Conservation (phyloP, 2,888 invertebrate genomes). For the Loripinus fragilis region DNA sequence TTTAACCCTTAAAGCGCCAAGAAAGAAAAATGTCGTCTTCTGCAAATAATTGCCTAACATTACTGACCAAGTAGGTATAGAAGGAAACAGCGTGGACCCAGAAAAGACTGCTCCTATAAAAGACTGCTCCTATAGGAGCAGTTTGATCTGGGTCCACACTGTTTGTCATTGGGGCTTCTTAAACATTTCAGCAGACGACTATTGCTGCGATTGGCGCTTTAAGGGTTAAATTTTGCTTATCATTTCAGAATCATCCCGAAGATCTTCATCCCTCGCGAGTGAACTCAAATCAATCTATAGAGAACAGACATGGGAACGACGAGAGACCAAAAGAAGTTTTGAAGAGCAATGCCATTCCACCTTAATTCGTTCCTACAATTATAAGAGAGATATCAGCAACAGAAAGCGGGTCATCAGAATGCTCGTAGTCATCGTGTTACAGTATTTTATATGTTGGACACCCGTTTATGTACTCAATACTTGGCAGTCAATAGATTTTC, state of each 20-base stretch:
- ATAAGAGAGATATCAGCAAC: slow-evolving; percentile 51
- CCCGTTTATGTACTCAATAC: slow-evolving; percentile 93
- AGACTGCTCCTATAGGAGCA: no score
- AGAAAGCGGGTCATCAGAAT: slow-evolving; percentile 86
- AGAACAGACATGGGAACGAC: neutral
- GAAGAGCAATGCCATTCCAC: neutral
- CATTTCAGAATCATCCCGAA: no score
- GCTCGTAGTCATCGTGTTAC: slow-evolving; percentile 94
- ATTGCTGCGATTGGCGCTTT: neutral
- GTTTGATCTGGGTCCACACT: no score
- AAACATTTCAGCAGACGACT: no score
- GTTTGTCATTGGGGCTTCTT: no score
- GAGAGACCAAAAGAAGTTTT: neutral
- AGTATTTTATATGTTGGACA: slow-evolving; percentile 96
- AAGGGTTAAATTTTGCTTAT: no score
- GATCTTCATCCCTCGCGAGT: neutral
- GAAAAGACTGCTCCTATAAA: no score
- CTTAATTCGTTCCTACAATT: slow-evolving; percentile 13
- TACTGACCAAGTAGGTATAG: no score
- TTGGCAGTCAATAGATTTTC: slow-evolving; percentile 89
- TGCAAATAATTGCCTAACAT: no score
- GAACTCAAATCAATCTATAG: neutral
- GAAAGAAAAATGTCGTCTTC: no score
- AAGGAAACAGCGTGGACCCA: no score
- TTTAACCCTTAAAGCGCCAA: no score